phyloP scores from a whole-genome alignment of 2,113 vertebrate species.

The Scomber japonicus region DNA sequence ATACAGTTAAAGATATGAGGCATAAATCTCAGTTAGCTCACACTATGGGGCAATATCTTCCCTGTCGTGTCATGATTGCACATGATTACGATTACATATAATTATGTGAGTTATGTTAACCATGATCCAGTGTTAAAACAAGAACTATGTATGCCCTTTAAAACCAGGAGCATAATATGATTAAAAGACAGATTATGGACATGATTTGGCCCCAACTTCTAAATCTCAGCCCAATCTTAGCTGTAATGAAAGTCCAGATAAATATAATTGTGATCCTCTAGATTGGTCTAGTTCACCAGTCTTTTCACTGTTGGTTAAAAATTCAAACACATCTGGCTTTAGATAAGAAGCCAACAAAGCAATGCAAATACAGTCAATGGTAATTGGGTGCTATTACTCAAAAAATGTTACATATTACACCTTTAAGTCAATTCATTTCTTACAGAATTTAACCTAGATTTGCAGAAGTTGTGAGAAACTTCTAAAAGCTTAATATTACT shows the following conservation, averaged over 20 bases:
- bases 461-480: not conserved
- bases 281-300: too few species aligned
- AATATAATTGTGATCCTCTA: not conserved
- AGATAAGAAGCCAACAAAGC: too few species aligned
- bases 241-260: not conserved
- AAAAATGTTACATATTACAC: not conserved
- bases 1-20: constrained; percentile 52
- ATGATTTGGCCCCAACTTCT: not conserved
- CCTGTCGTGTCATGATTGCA: constrained; percentile 27
- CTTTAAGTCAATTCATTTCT: constrained; percentile 1
- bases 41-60: constrained; percentile 8
- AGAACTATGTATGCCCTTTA: not conserved
- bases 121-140: not conserved
- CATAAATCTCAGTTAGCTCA: constrained; percentile 67
- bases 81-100: constrained; percentile 12
- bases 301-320: too few species aligned
- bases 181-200: not conserved
- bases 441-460: not conserved
- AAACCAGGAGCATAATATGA: not conserved
- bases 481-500: not conserved
- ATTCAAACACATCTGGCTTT: too few species aligned
- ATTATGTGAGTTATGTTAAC: constrained; percentile 23
- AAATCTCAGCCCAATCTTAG: not conserved
- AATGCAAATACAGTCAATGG: too few species aligned
- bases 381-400: constrained; percentile 14